phyloP scores from a whole-genome alignment of 2,113 vertebrate genomes.

The Chionis minor region DNA sequence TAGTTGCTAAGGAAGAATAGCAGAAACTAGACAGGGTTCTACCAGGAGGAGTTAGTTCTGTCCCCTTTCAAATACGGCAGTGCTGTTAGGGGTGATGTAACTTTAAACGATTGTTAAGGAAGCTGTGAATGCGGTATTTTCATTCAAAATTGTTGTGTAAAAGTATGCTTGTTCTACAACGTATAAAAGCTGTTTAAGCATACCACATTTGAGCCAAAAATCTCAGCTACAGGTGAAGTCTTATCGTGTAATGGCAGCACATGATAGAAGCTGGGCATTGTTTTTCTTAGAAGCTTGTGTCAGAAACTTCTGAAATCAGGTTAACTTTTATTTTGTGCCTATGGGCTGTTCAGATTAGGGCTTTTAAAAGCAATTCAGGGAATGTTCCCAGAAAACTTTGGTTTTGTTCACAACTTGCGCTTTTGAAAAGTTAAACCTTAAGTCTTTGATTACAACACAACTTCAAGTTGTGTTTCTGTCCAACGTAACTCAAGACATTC shows the following conservation, averaged over 20 bases:
- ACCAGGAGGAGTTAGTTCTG: not conserved
- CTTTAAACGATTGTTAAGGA: not conserved
- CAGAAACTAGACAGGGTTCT: not conserved
- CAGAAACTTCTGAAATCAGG: not conserved
- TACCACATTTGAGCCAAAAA: rapidly evolving
- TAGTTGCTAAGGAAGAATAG: not conserved
- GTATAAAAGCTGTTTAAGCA: not conserved
- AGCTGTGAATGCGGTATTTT: not conserved
- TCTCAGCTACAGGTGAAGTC: not conserved
- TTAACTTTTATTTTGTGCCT: not conserved
- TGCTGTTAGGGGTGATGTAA: not conserved
- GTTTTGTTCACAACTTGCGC: not conserved
- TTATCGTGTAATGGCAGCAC: not conserved
- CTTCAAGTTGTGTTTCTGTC: not conserved
- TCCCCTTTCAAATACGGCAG: rapidly evolving
- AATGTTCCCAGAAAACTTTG: not conserved
- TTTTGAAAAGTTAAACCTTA: not conserved
- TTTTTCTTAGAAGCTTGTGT: not conserved
- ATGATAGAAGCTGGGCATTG: rapidly evolving
- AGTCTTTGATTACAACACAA: not conserved
- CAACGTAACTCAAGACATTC: not conserved
- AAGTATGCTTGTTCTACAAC: not conserved
- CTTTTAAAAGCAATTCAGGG: not conserved
- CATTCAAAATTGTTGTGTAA: not conserved
- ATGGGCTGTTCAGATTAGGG: not conserved